Conservation (phyloP, 2,113 vertebrate genomes). For the Chauna torquata region DNA sequence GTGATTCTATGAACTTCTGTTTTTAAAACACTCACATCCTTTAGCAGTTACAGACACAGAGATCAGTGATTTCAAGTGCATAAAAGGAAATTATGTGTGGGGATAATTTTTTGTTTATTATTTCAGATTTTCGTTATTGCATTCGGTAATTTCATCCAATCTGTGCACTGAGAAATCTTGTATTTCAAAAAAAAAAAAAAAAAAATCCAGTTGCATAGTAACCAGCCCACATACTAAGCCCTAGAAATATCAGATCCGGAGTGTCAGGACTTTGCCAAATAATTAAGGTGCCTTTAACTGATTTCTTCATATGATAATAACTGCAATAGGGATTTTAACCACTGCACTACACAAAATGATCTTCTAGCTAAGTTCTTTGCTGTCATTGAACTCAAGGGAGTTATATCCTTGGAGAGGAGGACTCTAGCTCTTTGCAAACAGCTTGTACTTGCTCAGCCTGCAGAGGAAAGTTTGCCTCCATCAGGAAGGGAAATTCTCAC, state of each 20-base stretch:
- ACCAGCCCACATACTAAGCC: background rate
- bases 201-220: conserved; percentile 36
- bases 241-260: conserved; percentile 24
- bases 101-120: conserved; percentile 26
- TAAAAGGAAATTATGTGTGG: background rate
- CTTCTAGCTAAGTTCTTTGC: background rate
- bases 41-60: background rate
- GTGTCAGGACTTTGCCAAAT: conserved; percentile 7
- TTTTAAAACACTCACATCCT: background rate
- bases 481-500: background rate
- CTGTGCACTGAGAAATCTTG: background rate
- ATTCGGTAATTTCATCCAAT: conserved; percentile 20
- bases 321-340: background rate
- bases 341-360: background rate
- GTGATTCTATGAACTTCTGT: no score
- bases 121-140: conserved; percentile 9
- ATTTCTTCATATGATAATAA: background rate
- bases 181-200: conserved; percentile 46
- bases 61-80: background rate
- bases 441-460: background rate
- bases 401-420: background rate
- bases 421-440: background rate
- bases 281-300: background rate
- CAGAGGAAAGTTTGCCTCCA: background rate
- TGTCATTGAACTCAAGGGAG: background rate